Conservation (phyloP, 2,888 invertebrate species). For the Drosophila macrospina region DNA sequence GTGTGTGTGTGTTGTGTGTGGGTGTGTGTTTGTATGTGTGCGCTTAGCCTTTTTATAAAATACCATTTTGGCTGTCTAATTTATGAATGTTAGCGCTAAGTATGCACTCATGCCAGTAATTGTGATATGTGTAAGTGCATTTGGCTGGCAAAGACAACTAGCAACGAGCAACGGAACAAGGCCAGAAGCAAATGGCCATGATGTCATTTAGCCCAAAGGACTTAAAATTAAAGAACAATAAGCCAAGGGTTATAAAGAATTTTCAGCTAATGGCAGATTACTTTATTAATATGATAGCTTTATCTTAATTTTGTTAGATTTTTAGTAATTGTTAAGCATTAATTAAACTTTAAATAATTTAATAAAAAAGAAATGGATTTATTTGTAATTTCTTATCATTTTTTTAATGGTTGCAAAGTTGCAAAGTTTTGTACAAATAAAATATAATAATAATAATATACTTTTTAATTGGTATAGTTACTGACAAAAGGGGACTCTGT, state of each 20-base stretch:
- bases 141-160: constrained; percentile 54
- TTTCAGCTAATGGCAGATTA: background rate
- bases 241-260: background rate
- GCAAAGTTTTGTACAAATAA: too few relatives aligned
- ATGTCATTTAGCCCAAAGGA: constrained; percentile 55
- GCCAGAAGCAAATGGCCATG: constrained; percentile 49
- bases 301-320: too few relatives aligned
- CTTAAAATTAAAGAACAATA: constrained; percentile 1
- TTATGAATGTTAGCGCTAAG: constrained; percentile 71
- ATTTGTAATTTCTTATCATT: too few relatives aligned
- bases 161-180: constrained; percentile 15
- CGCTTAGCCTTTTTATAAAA: constrained; percentile 73
- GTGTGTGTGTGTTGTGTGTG: constrained; percentile 20
- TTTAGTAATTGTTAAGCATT: too few relatives aligned
- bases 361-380: too few relatives aligned
- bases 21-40: constrained; percentile 25
- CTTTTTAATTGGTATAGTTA: too few relatives aligned
- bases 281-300: too few relatives aligned
- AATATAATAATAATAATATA: too few relatives aligned
- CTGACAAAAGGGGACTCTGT: too few relatives aligned
- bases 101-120: constrained; percentile 67
- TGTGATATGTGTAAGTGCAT: constrained; percentile 66
- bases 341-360: too few relatives aligned
- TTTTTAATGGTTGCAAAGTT: too few relatives aligned
- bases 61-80: constrained; percentile 67